Conservation (phyloP, 2,113 vertebrate species). For the Mobula hypostoma region DNA sequence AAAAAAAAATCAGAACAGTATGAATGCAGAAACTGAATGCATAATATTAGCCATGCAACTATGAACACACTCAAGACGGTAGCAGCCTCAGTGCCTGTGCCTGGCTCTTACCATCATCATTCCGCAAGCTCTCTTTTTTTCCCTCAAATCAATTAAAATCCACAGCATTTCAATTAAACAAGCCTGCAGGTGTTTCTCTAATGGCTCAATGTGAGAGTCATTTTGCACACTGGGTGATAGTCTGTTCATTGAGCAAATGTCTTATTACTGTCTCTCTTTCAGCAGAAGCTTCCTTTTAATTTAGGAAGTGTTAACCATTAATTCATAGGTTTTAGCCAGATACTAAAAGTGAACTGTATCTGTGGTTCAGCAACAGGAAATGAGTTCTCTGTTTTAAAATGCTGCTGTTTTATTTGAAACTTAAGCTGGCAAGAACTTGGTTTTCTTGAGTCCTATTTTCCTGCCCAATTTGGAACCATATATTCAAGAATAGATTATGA, state of each 20-base stretch:
- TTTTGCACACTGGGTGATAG: conserved; percentile 22
- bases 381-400: neutral
- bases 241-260: conserved; percentile 8
- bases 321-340: conserved; percentile 18
- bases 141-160: conserved; percentile 32
- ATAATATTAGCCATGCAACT: neutral
- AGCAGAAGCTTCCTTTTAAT: neutral
- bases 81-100: neutral
- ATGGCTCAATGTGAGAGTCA: conserved; percentile 28
- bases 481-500: neutral
- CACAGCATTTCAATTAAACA: conserved; percentile 33
- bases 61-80: no score
- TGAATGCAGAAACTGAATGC: neutral
- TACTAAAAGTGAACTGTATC: neutral
- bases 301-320: conserved; percentile 29
- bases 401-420: neutral
- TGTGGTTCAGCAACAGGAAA: conserved; percentile 1
- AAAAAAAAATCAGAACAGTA: no score
- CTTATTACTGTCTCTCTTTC: conserved; percentile 15
- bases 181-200: conserved; percentile 33
- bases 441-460: neutral
- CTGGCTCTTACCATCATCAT: neutral
- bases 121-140: neutral
- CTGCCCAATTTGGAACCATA: neutral
- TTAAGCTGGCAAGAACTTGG: neutral